Base-by-base conservation (phyloP, 92 coral and sea anemone genomes). In the Phenganax subtilis region DNA sequence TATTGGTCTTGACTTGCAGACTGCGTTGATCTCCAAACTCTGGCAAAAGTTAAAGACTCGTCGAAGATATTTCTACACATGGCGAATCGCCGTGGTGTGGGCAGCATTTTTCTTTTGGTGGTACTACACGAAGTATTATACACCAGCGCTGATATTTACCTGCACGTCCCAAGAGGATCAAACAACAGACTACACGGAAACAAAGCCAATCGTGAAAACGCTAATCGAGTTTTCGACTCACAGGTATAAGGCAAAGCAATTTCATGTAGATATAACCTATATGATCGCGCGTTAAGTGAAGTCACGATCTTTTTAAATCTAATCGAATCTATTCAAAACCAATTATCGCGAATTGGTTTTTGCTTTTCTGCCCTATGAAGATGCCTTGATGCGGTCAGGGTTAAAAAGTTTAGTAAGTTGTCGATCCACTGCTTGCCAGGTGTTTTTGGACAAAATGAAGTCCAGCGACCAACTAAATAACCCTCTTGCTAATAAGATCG, bases 141-240 rank as follows among this genome's bases (percentile, higher is more conserved):
- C 67, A 17, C 67, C 1, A 14, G 25, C 8, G 67, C 67, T 17
- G 97, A 92, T 82, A 72, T 92, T 8, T 92, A 92, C 80, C 1
- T 92, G 84, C 97, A 92, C 85, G 84, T 77, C 54, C 96, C 92
- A 14, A 89, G 97, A 64, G 97, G 97, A 56, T 87, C 91, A 8
- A 92, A 92, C 86, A 89, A 92, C 80, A 94, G 97, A 6, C 84
- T 92, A 47, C 87, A 92, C 80, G 97, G 91, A 76, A 80, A 82
- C 44, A 88, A 92, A 54, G 96, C 96, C 8, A 88, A 89, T 80
- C 78, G 97, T 56, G 63, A 78, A 75, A 92, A 92, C 68, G 97
- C 97, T 1, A 92, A 92, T 88, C 77, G 96, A 85, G 89, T 88
- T 6, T 92, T 92, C 68, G 97, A 92, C 76, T 92, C 97, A 3